Evolutionary conservation across 2,113 vertebrate genomes (phyloP).

Genomic region (Anguilla japonica): DNA sequence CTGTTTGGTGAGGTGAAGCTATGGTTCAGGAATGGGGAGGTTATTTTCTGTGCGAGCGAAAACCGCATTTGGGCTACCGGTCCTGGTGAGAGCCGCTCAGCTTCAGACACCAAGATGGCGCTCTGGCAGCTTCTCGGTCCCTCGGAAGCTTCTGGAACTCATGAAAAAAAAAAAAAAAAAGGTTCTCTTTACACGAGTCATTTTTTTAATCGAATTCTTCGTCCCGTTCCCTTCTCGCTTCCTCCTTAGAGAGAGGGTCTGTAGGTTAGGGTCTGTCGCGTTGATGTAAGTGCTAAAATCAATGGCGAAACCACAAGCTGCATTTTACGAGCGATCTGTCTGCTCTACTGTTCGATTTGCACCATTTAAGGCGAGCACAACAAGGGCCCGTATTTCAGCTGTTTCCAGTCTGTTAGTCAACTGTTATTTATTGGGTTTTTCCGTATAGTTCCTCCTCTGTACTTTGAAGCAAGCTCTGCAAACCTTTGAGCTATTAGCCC

Average conservation of each 20-base stretch:
- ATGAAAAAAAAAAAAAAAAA: not conserved
- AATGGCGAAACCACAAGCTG: conserved; percentile 29
- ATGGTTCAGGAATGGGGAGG: conserved; percentile 58
- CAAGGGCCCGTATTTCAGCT: conserved; percentile 20
- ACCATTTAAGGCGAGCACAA: conserved; percentile 34
- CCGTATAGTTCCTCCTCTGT: conserved; percentile 25
- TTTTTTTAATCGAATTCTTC: conserved; percentile 17
- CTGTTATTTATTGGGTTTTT: conserved; percentile 41
- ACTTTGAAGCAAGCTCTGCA: conserved; percentile 4
- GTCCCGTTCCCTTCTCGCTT: conserved; percentile 20
- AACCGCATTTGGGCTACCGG: conserved; percentile 36
- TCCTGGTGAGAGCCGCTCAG: conserved; percentile 1
- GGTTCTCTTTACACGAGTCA: not conserved
- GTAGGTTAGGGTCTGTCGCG: conserved; percentile 32
- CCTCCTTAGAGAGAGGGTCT: conserved; percentile 14
- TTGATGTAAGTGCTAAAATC: conserved; percentile 44
- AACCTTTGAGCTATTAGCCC: conserved; percentile 1
- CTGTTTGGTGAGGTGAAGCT: conserved; percentile 39
- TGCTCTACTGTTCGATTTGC: conserved; percentile 39
- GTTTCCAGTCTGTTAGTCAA: conserved; percentile 30
- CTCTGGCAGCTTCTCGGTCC: not conserved
- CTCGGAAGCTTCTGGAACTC: not conserved
- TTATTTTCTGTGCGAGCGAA: conserved; percentile 38
- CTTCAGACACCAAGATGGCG: not conserved
- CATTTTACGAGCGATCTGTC: conserved; percentile 44